These are phyloP conservation scores for Odontesthes bonariensis DNA, from an alignment of 2,113 vertebrate species.

Conservation along the genomic window DNA sequence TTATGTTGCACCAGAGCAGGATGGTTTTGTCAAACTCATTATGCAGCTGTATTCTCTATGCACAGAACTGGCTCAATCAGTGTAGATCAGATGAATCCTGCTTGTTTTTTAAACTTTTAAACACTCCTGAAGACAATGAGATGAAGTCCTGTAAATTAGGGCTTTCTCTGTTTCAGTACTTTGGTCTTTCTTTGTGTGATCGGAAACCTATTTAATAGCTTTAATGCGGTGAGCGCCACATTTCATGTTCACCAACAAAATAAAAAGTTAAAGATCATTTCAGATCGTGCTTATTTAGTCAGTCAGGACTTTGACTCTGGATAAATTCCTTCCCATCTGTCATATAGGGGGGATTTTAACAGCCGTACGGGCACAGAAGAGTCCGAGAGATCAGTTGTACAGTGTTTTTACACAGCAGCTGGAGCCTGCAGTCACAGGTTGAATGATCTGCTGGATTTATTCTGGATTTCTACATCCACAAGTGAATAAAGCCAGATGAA, in stretches of 20 bases:
- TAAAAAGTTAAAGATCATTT: neutral
- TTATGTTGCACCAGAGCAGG: neutral
- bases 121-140: neutral
- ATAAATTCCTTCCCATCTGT: too few species aligned
- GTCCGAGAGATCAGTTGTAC: too few species aligned
- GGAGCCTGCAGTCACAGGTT: too few species aligned
- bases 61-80: constrained; percentile 33
- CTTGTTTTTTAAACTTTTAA: constrained; percentile 3
- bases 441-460: too few species aligned
- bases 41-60: constrained; percentile 45
- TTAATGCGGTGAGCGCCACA: too few species aligned
- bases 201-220: neutral
- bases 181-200: constrained; percentile 1
- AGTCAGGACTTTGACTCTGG: neutral
- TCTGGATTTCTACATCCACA: too few species aligned
- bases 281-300: neutral
- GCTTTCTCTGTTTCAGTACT: neutral
- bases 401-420: too few species aligned
- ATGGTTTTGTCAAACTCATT: neutral
- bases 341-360: too few species aligned
- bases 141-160: neutral
- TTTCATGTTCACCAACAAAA: too few species aligned
- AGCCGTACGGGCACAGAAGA: too few species aligned
- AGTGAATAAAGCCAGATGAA: too few species aligned
- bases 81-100: neutral